Evolutionary conservation across 1,140 invertebrate genomes (phyloP).

Genomic region (Scaptomyza montana): DNA sequence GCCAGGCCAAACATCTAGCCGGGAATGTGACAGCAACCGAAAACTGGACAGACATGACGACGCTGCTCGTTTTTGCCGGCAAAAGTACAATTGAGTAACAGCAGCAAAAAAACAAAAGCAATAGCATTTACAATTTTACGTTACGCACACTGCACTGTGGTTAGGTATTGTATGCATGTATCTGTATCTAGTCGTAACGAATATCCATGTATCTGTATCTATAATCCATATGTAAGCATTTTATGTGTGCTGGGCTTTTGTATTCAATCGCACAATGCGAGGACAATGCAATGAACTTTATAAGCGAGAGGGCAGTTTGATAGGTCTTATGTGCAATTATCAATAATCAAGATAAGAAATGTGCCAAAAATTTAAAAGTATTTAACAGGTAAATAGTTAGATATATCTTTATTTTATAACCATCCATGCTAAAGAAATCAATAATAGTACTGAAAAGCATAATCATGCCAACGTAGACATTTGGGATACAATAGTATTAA

Average conservation of each 20-base stretch:
- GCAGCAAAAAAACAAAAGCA: neutral
- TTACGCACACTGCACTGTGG: conserved; percentile 60
- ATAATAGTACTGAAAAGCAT: too few species aligned
- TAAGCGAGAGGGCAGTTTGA: conserved; percentile 5
- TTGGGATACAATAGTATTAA: too few species aligned
- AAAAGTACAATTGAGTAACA: conserved; percentile 20
- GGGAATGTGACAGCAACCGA: neutral
- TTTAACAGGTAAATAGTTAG: too few species aligned
- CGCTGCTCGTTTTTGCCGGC: conserved; percentile 55
- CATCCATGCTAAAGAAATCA: too few species aligned
- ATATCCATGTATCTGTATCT: conserved; percentile 10
- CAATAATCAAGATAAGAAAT: too few species aligned
- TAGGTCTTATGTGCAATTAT: neutral
- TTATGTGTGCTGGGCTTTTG: too few species aligned
- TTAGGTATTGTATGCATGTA: neutral
- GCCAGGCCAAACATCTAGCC: neutral
- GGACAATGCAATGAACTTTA: neutral
- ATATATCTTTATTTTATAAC: too few species aligned
- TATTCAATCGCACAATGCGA: conserved; percentile 9
- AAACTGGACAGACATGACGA: neutral
- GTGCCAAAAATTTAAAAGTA: too few species aligned
- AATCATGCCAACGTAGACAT: too few species aligned
- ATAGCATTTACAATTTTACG: conserved; percentile 49
- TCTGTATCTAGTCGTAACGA: neutral
- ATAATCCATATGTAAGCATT: neutral